Percentiles rank a stretch among this genome's conserved stretches.
Conservation (phyloP, 2,113 vertebrate species). For the Prinia subflava region DNA sequence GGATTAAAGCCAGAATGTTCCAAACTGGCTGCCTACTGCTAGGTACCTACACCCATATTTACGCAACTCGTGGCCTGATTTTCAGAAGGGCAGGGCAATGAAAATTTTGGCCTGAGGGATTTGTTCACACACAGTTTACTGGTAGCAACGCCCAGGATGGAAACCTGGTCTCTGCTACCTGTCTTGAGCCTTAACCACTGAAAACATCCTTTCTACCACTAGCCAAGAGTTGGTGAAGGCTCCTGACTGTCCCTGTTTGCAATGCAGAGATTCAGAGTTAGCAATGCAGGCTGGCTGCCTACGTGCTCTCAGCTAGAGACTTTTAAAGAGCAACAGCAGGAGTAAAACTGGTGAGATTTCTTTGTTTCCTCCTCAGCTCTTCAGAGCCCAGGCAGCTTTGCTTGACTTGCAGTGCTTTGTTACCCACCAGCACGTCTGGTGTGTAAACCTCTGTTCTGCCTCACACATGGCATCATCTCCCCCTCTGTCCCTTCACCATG, state of each 20-base stretch:
- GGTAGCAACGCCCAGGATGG: constrained; percentile 1
- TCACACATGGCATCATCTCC: rapidly evolving
- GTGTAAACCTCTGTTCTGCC: neutral
- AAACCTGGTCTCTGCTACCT: constrained; percentile 33
- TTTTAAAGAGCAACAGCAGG: neutral
- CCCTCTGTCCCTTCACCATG: neutral
- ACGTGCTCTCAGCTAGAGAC: neutral
- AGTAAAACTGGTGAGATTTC: neutral
- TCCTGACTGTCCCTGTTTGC: neutral
- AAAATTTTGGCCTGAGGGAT: constrained; percentile 60
- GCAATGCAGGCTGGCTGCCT: neutral
- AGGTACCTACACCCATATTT: constrained; percentile 46
- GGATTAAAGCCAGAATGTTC: constrained; percentile 51
- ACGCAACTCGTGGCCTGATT: constrained; percentile 53
- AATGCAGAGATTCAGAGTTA: neutral
- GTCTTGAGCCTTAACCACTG: constrained; percentile 7
- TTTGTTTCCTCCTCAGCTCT: neutral
- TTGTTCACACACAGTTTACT: constrained; percentile 45
- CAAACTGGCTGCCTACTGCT: constrained; percentile 35
- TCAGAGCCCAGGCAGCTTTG: neutral
- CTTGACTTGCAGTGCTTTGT: neutral
- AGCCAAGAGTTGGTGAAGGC: neutral
- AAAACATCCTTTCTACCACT: constrained; percentile 25
- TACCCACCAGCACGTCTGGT: neutral
- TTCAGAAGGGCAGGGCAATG: constrained; percentile 56